A percentile compares a stretch with the other conserved stretches of the same genome.
Conservation (phyloP, 1,140 invertebrate genomes). For the Bombus vancouverensis region DNA sequence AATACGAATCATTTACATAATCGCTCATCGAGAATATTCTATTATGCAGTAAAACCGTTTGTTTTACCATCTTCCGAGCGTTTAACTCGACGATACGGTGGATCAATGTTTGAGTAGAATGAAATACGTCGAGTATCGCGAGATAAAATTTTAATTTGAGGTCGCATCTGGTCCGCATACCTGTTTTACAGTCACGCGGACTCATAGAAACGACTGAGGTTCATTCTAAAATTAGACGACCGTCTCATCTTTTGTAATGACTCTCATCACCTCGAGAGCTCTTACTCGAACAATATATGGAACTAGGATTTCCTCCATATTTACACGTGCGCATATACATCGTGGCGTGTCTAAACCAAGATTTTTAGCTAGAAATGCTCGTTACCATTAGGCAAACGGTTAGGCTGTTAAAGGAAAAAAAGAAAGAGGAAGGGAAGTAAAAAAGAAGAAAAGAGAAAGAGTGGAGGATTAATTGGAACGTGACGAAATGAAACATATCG, state of each 20-base stretch:
- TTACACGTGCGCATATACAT: no score
- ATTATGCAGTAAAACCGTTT: neutral
- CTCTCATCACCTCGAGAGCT: conserved; percentile 47
- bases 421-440: neutral
- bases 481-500: neutral
- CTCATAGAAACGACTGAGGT: neutral
- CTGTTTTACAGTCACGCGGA: neutral
- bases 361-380: conserved; percentile 7
- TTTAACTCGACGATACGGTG: neutral
- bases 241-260: conserved; percentile 48
- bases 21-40: no score
- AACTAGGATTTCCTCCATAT: conserved; percentile 10
- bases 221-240: conserved; percentile 52
- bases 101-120: neutral
- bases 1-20: no score
- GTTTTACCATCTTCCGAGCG: no score
- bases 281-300: conserved; percentile 45
- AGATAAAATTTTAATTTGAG: conserved; percentile 39
- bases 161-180: conserved; percentile 1
- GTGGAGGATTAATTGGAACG: neutral
- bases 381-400: conserved; percentile 17
- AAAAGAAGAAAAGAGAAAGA: neutral
- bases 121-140: neutral
- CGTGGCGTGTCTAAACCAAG: neutral
- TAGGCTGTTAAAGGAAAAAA: neutral